Base-by-base conservation (phyloP, 2,797 vertebrate species). In the Austrolebias charrua region DNA sequence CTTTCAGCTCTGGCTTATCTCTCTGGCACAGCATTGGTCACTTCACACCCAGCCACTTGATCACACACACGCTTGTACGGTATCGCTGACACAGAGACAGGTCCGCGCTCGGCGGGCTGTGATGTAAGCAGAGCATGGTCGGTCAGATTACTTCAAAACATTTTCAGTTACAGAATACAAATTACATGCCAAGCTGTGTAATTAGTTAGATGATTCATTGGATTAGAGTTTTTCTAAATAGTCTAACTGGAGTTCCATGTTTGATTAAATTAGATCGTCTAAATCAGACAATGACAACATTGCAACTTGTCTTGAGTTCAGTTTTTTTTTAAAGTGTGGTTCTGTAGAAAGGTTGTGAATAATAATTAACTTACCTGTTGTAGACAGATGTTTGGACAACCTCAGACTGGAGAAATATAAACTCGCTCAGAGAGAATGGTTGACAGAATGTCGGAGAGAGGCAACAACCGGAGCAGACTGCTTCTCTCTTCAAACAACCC, bases 1-100 rank as follows among this genome's bases (percentile, higher is more conserved):
- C 83, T 93, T 90, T 92, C 89, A 86, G 86, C 91, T 92, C 92
- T 90, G 94, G 93, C 92, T 93, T 92, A 82, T 89, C 89, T 93
- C 89, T 76, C 87, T 92, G 89, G 76, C 89, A 91, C 92, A 86
- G 86, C 88, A 93, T 93, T 92, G 93, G 91, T 91, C 92, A 89
- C 86, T 90, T 93, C 91, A 89, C 88, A 89, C 89, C 91, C 88
- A 55, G 80, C 55, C 78, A 77, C 90, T 92, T 92, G 89, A 94
- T 76, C 68, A 15, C 63, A 46, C 60, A 58, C 71, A 77, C n/a
- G n/a, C 69, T 84, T 78, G 66, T 58, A 71, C 52, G 40, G 35
- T 63, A 63, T 64, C 71, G 6, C 20, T 46, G 51, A 58, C 38
- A 45, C 68, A 38, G 62, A 57, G 45, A 56, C 44, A 2, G 57